phyloP scores from a whole-genome alignment of 2,797 vertebrate genomes.

The Hoplostethus mediterraneus region DNA sequence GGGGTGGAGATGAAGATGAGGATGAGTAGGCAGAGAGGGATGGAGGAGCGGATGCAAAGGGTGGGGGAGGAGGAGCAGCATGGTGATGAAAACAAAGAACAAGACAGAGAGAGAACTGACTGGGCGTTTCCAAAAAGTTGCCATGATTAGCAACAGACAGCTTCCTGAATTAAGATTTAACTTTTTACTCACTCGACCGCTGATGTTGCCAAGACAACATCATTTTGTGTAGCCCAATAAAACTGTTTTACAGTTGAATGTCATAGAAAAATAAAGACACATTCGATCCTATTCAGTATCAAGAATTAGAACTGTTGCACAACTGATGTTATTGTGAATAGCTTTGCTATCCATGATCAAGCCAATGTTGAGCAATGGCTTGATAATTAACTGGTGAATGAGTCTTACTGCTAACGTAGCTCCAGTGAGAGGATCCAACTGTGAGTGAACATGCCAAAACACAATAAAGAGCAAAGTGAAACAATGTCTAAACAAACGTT shows the following conservation, averaged over 20 bases:
- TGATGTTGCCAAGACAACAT: neutral
- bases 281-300: neutral
- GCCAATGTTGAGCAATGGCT: neutral
- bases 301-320: conserved; percentile 20
- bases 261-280: neutral
- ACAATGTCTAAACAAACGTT: conserved; percentile 31
- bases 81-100: conserved; percentile 46
- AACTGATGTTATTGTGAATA: conserved; percentile 7
- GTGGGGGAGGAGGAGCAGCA: conserved; percentile 9
- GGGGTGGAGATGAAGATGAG: conserved; percentile 44
- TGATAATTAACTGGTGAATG: too few relatives aligned
- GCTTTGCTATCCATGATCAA: conserved; percentile 10
- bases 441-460: conserved; percentile 39
- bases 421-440: neutral
- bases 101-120: conserved; percentile 10
- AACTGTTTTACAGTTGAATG: conserved; percentile 10
- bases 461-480: conserved; percentile 55
- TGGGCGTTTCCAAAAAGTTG: conserved; percentile 16
- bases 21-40: conserved; percentile 33
- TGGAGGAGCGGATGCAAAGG: conserved; percentile 34
- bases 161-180: neutral
- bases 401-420: conserved; percentile 14
- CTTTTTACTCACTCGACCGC: neutral
- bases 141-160: conserved; percentile 21
- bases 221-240: conserved; percentile 4